Conservation (phyloP, 2,888 invertebrate genomes). For the Anodontia alba region DNA sequence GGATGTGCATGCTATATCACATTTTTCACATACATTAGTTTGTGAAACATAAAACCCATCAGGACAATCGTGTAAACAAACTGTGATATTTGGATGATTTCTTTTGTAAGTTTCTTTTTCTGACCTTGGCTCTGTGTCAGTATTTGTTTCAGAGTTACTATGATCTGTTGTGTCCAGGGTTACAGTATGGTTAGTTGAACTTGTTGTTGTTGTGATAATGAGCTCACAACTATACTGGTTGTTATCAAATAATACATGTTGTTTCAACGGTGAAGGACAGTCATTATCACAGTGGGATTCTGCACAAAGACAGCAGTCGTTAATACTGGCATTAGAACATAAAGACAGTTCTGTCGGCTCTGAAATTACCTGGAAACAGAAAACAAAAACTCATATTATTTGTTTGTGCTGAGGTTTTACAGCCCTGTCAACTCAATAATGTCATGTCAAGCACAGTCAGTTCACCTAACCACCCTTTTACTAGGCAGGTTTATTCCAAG, state of each 20-base stretch:
- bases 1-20: slow-evolving; percentile 5
- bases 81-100: not conserved
- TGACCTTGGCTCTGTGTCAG: not conserved
- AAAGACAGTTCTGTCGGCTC: not conserved
- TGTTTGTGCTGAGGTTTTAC: no score
- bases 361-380: not conserved
- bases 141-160: not conserved
- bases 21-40: not conserved
- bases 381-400: no score
- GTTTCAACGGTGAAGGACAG: not conserved
- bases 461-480: no score
- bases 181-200: not conserved
- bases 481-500: no score
- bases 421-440: no score
- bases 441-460: no score
- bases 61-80: not conserved
- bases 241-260: not conserved
- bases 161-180: not conserved
- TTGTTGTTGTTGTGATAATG: not conserved
- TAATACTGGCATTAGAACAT: not conserved
- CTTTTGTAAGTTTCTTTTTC: not conserved
- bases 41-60: not conserved
- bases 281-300: not conserved
- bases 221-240: not conserved
- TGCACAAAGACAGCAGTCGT: not conserved